Conservation (phyloP, 2,113 vertebrate species). For the Tiliqua scincoides region DNA sequence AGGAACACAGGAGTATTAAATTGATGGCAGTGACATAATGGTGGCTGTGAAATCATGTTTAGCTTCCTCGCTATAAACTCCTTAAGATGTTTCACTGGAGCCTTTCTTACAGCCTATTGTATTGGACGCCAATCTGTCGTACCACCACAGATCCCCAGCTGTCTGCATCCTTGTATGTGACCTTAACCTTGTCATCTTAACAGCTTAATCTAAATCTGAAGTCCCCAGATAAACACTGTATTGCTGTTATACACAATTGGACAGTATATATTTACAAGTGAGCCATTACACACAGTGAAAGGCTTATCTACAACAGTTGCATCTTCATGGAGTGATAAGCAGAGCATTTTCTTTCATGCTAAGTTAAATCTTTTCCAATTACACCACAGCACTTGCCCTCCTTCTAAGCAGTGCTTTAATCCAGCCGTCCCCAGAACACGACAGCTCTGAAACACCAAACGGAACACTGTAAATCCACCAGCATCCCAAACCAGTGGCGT, state of each 20-base stretch:
- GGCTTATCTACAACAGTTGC: background rate
- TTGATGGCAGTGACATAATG: too few relatives aligned
- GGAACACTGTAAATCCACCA: slow-evolving; percentile 27
- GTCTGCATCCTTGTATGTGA: slow-evolving; percentile 13
- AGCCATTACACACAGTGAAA: background rate
- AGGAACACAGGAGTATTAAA: background rate
- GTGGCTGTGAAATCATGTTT: background rate
- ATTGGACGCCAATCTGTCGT: slow-evolving; percentile 2
- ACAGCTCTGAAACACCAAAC: slow-evolving; percentile 5
- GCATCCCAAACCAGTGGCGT: slow-evolving; percentile 20
- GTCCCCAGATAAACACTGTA: background rate
- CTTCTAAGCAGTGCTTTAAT: background rate
- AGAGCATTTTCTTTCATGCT: background rate
- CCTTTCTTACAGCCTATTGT: background rate
- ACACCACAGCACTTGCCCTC: background rate
- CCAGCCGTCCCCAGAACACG: slow-evolving; percentile 12
- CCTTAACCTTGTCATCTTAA: slow-evolving; percentile 29
- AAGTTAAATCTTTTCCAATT: background rate
- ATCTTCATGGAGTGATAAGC: background rate
- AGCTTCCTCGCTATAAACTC: background rate
- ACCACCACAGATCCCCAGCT: slow-evolving; percentile 1
- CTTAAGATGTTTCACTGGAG: background rate
- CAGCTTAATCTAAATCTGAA: slow-evolving; percentile 26
- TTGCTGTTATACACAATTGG: background rate
- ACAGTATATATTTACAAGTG: background rate